Evolutionary conservation across 2,113 vertebrate species (phyloP), one percentile per base, ranked within the genome.

Genomic region (Oenanthe melanoleuca): DNA sequence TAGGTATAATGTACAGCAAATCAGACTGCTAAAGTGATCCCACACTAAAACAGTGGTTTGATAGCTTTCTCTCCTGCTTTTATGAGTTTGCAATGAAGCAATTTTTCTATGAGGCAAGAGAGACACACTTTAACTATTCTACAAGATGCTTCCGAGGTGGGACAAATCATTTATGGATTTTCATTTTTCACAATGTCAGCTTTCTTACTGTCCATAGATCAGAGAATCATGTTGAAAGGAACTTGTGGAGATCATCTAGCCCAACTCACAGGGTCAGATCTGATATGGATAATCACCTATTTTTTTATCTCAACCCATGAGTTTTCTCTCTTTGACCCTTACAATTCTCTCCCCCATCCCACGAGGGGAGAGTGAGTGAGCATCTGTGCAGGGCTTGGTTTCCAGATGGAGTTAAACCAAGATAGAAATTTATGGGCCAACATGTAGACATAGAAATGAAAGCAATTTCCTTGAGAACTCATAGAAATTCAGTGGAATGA

Each of bases 11-110:
- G 40, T 59, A 74, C 40, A 61, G 71, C 55, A 94, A 88, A 88
- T 53, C 40, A 90, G 77, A 78, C 86, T 90, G 59, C 70, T 92
- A 50, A 92, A 89, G 70, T 45, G 56, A 94, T 83, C 60, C 60
- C 59, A 80, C 38, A 72, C 25, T 88, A 28, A 60, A 93, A 38
- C 26, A 75, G 60, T 63, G 26, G 28, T 71, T 88, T 95, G 52
- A 74, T 42, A 63, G 71, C 63, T 86, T 92, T 95, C 34, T 91
- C 9, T 91, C 25, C 70, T 86, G 50, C 53, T 86, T 92, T 63
- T 57, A 63, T 42, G 29, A 75, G 17, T 78, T 85, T 88, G 53
- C n/a, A 56, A n/a, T 61, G 29, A 80, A 91, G 77, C 49, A 1
- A 20, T 55, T 80, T 92, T 91, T 89, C 92, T 31, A 70, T 34